Evolutionary conservation across 2,797 vertebrate species (phyloP), one percentile per base, ranked within the genome.

Genomic region (Rhynchonycteris naso): DNA sequence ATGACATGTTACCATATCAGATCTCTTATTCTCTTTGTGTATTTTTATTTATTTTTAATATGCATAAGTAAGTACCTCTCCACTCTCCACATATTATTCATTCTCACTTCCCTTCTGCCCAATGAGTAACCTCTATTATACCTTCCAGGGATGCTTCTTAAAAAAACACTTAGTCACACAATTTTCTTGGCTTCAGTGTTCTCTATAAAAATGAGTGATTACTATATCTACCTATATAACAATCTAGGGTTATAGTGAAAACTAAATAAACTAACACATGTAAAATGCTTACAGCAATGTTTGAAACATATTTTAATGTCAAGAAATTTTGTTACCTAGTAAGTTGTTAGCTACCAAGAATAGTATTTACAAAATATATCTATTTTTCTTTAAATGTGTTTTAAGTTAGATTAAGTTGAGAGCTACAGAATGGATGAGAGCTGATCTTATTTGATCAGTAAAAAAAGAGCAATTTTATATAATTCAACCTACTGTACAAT

Each of bases 31-130:
- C 11, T 54, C 28, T 33, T 8, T 47, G 6, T 58, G 5, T 35
- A 21, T 15, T 26, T 78, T 54, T 89, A 19, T 7, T 95, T 19
- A 38, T 79, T 86, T 71, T 56, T 56, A 88, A 78, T 26, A 71
- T 38, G 30, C 4, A 10, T 54, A 5, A 12, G 43, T n/a, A n/a
- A n/a, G 1, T 8, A 7, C 3, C 2, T 69, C 26, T 13, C 4
- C 9, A 58, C 4, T 10, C 13, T 35, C 11, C 13, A 22, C 14
- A 18, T 11, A 58, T 5, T n/a, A 7, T 68, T 33, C 28, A 33
- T 78, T 78, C 30, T 86, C 4, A 16, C 33, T 7, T 22, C 3
- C 5, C 4, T 72, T 43, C 38, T 68, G 81, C 8, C 12, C 30
- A n/a, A 8, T 1, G 1, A 22, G 4, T 83, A 80, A 75, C 7